These are phyloP conservation scores for Colletes latitarsis DNA, from an alignment of 1,140 invertebrate genomes.

Conservation along the genomic window DNA sequence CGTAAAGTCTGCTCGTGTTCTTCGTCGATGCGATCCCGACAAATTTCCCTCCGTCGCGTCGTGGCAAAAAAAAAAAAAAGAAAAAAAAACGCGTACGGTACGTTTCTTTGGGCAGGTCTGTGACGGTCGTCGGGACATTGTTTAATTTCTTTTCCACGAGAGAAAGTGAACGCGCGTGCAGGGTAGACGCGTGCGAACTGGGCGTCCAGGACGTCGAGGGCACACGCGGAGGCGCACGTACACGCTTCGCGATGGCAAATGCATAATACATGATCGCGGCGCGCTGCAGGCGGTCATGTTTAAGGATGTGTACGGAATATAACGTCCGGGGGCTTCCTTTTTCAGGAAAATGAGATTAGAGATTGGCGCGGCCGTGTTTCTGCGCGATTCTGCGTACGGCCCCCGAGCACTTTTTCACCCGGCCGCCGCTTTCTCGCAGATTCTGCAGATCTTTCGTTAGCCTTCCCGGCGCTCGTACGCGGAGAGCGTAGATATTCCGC, in stretches of 20 bases:
- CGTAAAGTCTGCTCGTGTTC: no score
- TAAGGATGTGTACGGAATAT: constrained; percentile 64
- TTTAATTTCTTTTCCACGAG: not conserved
- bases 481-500: not conserved
- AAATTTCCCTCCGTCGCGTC: no score
- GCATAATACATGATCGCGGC: constrained; percentile 66
- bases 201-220: constrained; percentile 18
- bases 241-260: constrained; percentile 59
- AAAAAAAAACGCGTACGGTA: no score
- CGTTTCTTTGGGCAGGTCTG: no score
- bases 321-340: constrained; percentile 58
- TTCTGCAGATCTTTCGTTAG: not conserved
- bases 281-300: constrained; percentile 65
- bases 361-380: constrained; percentile 45
- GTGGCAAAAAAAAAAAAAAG: no score
- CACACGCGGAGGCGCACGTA: constrained; percentile 32
- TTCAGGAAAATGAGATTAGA: constrained; percentile 66
- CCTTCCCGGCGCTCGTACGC: not conserved
- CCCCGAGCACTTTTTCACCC: not conserved
- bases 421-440: not conserved
- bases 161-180: constrained; percentile 19
- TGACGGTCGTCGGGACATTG: not conserved
- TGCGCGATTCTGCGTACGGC: not conserved
- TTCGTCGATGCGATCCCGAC: no score
- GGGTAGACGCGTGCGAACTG: constrained; percentile 35